Conservation (phyloP, 2,888 invertebrate species). For the Phrixothrix hirtus region DNA sequence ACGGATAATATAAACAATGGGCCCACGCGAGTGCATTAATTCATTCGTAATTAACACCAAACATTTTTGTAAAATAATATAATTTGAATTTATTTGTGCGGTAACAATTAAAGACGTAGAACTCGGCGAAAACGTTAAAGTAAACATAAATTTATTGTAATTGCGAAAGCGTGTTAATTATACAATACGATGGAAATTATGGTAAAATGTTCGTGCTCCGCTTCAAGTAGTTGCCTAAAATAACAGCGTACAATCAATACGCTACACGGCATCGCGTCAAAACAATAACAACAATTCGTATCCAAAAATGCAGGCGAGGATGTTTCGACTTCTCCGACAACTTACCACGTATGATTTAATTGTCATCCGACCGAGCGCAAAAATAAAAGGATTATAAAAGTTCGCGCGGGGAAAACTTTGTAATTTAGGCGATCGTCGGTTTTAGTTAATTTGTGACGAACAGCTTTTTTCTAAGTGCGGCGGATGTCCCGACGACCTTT, state of each 20-base stretch:
- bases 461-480: slow-evolving; percentile 21
- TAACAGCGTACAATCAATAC: background rate
- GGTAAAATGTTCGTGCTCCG: background rate
- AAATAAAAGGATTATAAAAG: slow-evolving; percentile 36
- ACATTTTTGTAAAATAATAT: too few species aligned
- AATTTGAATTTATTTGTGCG: too few species aligned
- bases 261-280: background rate
- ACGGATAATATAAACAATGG: too few species aligned
- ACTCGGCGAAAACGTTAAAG: too few species aligned
- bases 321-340: background rate
- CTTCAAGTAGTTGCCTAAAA: slow-evolving; percentile 4
- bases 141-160: too few species aligned
- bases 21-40: too few species aligned
- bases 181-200: background rate
- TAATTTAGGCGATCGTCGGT: slow-evolving; percentile 27
- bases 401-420: slow-evolving; percentile 31
- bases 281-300: slow-evolving; percentile 5
- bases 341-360: slow-evolving; percentile 19
- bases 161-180: too few species aligned
- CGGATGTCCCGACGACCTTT: slow-evolving; percentile 5
- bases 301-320: slow-evolving; percentile 8
- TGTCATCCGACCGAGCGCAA: slow-evolving; percentile 20
- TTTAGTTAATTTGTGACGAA: slow-evolving; percentile 31
- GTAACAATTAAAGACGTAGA: too few species aligned
- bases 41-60: too few species aligned